Base-by-base conservation (phyloP, 2,888 invertebrate species). In the Subacronicta megacephala region DNA sequence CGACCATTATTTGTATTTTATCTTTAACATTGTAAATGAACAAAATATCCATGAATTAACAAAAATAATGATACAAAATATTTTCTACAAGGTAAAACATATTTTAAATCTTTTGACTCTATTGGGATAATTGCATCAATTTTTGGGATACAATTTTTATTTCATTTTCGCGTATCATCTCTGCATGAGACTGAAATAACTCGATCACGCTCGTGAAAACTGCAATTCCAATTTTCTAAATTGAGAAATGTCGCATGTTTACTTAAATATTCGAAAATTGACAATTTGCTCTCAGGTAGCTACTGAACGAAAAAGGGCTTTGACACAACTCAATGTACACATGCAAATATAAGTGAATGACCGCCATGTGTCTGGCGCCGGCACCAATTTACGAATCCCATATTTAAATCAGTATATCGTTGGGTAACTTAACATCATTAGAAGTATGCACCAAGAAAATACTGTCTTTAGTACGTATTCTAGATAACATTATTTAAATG, bases 371-470 rank as follows among this genome's bases (percentile, higher is more conserved):
- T 57, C 61, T 64, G 71, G 55, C 46, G 52, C 54, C 57, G 40
- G 57, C 26, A 52, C 49, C 61, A 74, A 71, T 64, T 71, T 67
- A 63, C 63, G 26, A 37, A 57, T 46, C 37, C 31, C 47, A 57
- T 58, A 56, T 61, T 73, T 53, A 59, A 69, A 60, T 66, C 37
- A 13, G 35, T 38, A 35, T 37, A 16, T 43, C 16, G 12, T 12
- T 35, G 20, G 10, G 12, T 51, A 35, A 49, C 16, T 38, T 17
- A 12, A 18, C 37, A 42, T 54, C 15, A 38, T 56, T 40, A 35
- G 7, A n/a, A 36, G 37, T 43, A 36, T 31, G 23, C n/a, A n/a
- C n/a, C n/a, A n/a, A n/a, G n/a, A n/a, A n/a, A n/a, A n/a, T n/a
- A n/a, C n/a, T n/a, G n/a, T n/a, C n/a, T n/a, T n/a, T n/a, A n/a